phyloP scores from a whole-genome alignment of 1,140 invertebrate genomes.

The Anoplolepis gracilipes region DNA sequence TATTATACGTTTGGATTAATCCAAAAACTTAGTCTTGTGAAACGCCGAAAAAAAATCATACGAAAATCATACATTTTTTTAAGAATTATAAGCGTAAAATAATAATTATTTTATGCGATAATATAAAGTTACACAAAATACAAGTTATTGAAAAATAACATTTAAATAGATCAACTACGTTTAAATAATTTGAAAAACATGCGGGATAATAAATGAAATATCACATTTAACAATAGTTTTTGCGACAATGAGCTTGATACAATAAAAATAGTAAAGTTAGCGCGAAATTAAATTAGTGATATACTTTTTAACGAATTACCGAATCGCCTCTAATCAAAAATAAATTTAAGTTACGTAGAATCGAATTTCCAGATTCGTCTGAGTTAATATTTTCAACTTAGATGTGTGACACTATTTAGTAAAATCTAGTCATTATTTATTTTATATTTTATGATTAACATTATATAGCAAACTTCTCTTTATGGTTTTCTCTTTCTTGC shows the following conservation, averaged over 20 bases:
- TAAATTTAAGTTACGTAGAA: slow-evolving; percentile 46
- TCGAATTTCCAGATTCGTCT: slow-evolving; percentile 75
- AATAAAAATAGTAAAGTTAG: slow-evolving; percentile 41
- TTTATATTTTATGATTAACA: slow-evolving; percentile 13
- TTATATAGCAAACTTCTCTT: slow-evolving; percentile 31
- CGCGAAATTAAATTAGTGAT: background rate
- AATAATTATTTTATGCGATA: background rate
- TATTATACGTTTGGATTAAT: slow-evolving; percentile 19
- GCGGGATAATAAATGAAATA: background rate
- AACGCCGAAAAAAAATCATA: background rate
- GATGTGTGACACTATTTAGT: slow-evolving; percentile 23
- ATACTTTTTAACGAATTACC: slow-evolving; percentile 10
- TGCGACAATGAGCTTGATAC: slow-evolving; percentile 1
- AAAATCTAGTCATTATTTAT: slow-evolving; percentile 16
- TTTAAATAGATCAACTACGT: slow-evolving; percentile 1
- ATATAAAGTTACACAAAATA: slow-evolving; percentile 12
- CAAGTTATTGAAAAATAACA: slow-evolving; percentile 19
- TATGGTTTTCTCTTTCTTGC: slow-evolving; percentile 16
- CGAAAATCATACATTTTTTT: background rate
- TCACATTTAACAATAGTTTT: slow-evolving; percentile 30
- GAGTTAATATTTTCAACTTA: slow-evolving; percentile 51
- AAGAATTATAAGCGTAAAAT: slow-evolving; percentile 36
- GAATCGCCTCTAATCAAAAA: slow-evolving; percentile 18
- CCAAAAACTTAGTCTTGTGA: slow-evolving; percentile 22
- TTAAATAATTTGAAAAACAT: slow-evolving; percentile 19